Conservation (phyloP, 2,113 vertebrate species). For the Microcebus griseorufus region DNA sequence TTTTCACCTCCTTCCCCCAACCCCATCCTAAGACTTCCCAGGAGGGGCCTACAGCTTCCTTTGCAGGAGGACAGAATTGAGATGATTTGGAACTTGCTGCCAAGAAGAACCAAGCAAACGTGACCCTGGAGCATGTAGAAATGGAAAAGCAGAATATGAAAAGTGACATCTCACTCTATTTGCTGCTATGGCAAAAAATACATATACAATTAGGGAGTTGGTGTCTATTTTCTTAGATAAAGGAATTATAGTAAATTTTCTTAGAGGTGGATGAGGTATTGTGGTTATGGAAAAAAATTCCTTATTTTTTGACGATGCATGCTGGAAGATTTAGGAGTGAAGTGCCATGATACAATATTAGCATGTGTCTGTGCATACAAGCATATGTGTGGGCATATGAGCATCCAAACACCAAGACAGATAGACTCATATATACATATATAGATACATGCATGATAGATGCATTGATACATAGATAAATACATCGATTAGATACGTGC, state of each 20-base stretch:
- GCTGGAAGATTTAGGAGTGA: not conserved
- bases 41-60: not conserved
- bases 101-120: not conserved
- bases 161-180: not conserved
- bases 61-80: not conserved
- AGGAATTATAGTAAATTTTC: not conserved
- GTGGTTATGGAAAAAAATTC: not conserved
- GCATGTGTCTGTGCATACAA: not conserved
- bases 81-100: not conserved
- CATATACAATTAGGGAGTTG: not conserved
- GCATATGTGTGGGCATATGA: not conserved
- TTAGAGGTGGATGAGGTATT: not conserved
- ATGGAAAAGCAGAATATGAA: not conserved
- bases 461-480: not conserved
- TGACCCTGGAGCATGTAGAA: not conserved
- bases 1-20: not conserved
- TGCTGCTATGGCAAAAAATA: conserved; percentile 26
- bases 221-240: not conserved
- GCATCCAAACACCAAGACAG: not conserved
- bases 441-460: not conserved
- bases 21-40: not conserved
- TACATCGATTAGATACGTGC: not conserved
- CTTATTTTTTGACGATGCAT: not conserved
- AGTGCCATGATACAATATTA: not conserved
- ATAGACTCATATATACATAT: not conserved